Conservation (phyloP, 2,888 invertebrate species). For the Nasonovia ribisnigri region DNA sequence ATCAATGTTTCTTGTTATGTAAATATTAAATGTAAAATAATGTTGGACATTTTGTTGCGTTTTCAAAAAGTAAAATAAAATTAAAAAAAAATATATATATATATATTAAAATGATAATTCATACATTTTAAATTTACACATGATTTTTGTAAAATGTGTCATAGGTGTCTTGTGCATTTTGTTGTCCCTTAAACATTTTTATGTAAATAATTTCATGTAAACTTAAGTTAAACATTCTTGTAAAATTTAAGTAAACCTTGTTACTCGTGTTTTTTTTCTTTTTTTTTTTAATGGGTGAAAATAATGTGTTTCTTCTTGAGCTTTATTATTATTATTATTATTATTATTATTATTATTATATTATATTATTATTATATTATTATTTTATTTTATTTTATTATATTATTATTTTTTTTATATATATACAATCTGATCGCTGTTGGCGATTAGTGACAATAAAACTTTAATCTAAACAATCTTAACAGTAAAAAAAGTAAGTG, state of each 20-base stretch:
- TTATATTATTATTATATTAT: constrained; percentile 54
- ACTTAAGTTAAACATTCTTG: constrained; percentile 63
- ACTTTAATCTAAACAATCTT: constrained; percentile 64
- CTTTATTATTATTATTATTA: constrained; percentile 64
- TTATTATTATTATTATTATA: constrained; percentile 58
- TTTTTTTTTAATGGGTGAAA: constrained; percentile 57
- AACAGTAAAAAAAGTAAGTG: constrained; percentile 65
- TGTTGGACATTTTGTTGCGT: constrained; percentile 65
- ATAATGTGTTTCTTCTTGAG: constrained; percentile 63
- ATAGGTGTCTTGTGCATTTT: constrained; percentile 65
- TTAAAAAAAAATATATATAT: constrained; percentile 45
- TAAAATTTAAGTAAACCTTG: constrained; percentile 63
- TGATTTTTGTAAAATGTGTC: constrained; percentile 62
- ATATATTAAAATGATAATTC: constrained; percentile 44
- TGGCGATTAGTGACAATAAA: constrained; percentile 63
- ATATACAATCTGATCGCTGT: constrained; percentile 54
- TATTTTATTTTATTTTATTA: constrained; percentile 46
- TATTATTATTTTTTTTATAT: constrained; percentile 41
- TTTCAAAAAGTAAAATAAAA: constrained; percentile 58
- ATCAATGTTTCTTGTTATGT: constrained; percentile 65
- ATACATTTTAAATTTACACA: constrained; percentile 57
- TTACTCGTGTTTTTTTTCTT: constrained; percentile 63
- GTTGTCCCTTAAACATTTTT: constrained; percentile 64
- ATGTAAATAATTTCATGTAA: constrained; percentile 64
- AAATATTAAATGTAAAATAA: constrained; percentile 63